Evolutionary conservation across 2,797 vertebrate species (phyloP), one percentile per base, ranked within the genome.

Genomic region (Gorsachius magnificus): DNA sequence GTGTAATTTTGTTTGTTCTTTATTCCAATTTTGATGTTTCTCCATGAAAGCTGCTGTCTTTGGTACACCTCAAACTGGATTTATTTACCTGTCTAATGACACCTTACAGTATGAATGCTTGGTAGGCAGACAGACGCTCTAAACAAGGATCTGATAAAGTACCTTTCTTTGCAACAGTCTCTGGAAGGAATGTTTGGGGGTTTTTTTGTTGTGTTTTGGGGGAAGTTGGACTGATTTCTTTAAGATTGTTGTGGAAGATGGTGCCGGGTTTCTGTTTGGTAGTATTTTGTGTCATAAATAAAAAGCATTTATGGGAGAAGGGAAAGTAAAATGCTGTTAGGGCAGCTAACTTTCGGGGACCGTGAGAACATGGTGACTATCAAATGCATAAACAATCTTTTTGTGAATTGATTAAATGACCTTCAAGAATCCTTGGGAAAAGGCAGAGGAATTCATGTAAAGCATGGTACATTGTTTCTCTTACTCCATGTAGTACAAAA

Each of bases 1-100:
- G 41, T 65, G 15, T 81, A 89, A 81, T 87, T 91, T 86, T 79
- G 68, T 75, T 90, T 92, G 83, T 85, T 96, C 76, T 95, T 66
- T 76, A 66, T 91, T 78, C 69, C 15, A 29, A 0, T 92, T 94
- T 74, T 92, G 36, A 74, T 90, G 86, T 83, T 92, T 90, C 82
- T 86, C 75, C 71, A 2, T 92, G 88, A 75, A 85, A 93, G 65
- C 16, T 85, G 29, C 68, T 80, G 68, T 80, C 92, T 95, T 95
- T 94, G 90, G 92, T 87, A 78, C 84, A 82, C 91, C 79, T 91
- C 93, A 81, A 91, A 69, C 11, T 45, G 54, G 17, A 43, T 71
- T 12, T 53, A 71, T 86, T 90, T 93, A 41, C 57, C 54, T 82
- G 64, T 72, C 60, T 96, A 83, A 95, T 89, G 75, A 81, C 5